These are phyloP conservation scores for Bettongia penicillata DNA, from an alignment of 2,113 vertebrate species.

Conservation along the genomic window DNA sequence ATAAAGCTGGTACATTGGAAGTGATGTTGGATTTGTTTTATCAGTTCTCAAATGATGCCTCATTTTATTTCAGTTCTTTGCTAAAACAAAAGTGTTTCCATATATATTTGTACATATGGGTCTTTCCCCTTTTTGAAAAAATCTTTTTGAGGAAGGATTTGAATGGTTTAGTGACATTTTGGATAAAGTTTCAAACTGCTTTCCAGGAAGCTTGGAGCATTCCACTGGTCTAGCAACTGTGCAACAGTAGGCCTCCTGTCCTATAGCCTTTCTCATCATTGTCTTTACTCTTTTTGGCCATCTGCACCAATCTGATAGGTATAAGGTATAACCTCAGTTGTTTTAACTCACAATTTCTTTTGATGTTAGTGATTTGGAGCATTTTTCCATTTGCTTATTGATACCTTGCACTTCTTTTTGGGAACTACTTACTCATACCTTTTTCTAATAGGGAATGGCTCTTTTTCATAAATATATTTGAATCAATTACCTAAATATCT, in stretches of 20 bases:
- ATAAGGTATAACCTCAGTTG: not conserved
- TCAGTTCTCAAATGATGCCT: not conserved
- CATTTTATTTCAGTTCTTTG: not conserved
- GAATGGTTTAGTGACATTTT: not conserved
- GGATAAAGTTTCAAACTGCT: not conserved
- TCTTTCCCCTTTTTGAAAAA: not conserved
- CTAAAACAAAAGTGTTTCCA: not conserved
- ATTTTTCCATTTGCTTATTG: not conserved
- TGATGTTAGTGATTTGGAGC: no score
- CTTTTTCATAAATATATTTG: not conserved
- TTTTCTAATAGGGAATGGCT: not conserved
- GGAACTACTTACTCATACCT: not conserved
- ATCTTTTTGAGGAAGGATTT: not conserved
- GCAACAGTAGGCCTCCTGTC: not conserved
- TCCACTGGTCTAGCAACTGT: not conserved
- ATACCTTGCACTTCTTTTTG: not conserved
- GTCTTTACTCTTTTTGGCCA: not conserved
- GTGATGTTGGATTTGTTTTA: constrained; percentile 4
- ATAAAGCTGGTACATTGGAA: constrained; percentile 26
- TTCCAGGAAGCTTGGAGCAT: not conserved
- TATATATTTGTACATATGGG: not conserved
- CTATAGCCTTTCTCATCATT: not conserved
- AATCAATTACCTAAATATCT: not conserved
- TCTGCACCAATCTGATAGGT: not conserved
- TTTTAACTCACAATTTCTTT: not conserved